Evolutionary conservation across 1,140 invertebrate genomes (phyloP).

Genomic region (Homarus americanus): DNA sequence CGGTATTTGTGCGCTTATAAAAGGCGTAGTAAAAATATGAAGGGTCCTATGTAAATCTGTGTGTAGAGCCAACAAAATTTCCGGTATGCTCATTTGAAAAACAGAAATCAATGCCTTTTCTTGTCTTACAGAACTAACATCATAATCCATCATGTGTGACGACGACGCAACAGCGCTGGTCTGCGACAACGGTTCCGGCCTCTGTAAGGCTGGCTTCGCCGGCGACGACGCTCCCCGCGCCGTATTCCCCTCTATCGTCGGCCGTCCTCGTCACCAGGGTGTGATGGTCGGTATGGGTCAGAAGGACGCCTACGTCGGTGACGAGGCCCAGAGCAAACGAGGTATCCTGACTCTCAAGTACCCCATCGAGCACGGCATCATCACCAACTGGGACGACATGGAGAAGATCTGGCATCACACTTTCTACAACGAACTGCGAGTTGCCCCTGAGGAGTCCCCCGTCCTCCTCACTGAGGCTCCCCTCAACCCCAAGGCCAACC

Average conservation of each 20-base stretch:
- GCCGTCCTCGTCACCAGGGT: constrained; percentile 82
- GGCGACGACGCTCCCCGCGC: constrained; percentile 95
- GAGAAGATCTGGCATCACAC: constrained; percentile 98
- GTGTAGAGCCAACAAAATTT: too few relatives aligned
- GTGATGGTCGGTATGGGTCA: constrained; percentile 98
- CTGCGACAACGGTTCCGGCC: constrained; percentile 34
- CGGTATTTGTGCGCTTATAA: too few relatives aligned
- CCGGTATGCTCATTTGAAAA: too few relatives aligned
- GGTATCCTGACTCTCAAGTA: constrained; percentile 95
- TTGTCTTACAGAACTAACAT: background rate
- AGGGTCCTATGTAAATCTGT: too few relatives aligned
- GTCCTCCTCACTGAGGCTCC: constrained; percentile 93
- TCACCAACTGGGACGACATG: constrained; percentile 99
- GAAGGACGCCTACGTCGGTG: constrained; percentile 93
- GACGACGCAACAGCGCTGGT: constrained; percentile 29
- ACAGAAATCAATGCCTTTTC: background rate
- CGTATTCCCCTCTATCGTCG: constrained; percentile 90
- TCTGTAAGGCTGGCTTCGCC: constrained; percentile 83
- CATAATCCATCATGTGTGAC: constrained; percentile 17
- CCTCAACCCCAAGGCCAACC: constrained; percentile 92
- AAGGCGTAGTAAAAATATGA: too few relatives aligned
- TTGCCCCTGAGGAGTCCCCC: constrained; percentile 95
- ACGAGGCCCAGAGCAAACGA: constrained; percentile 95
- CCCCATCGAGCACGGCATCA: constrained; percentile 96
- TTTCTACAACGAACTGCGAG: constrained; percentile 96